Evolutionary conservation across 2,888 invertebrate species (phyloP).

Genomic region (Mamestra brassicae): DNA sequence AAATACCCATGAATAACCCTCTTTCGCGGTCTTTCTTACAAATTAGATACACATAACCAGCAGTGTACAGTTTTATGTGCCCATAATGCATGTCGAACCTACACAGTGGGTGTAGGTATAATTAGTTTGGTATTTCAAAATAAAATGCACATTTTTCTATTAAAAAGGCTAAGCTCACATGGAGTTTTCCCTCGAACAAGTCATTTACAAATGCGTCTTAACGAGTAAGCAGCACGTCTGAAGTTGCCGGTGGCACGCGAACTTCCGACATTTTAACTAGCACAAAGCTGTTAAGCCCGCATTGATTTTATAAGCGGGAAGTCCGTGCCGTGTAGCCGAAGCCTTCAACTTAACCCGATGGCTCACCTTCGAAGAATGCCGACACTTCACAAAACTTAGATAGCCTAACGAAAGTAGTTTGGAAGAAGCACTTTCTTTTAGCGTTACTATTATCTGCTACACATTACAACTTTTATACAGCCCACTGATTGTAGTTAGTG

Average conservation of each 20-base stretch:
- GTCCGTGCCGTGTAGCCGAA: conserved; percentile 66
- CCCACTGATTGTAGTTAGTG: conserved; percentile 69
- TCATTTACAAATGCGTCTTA: conserved; percentile 69
- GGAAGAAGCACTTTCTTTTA: conserved; percentile 74
- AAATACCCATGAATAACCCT: conserved; percentile 20
- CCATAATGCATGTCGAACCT: neutral
- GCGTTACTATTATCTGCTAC: conserved; percentile 67
- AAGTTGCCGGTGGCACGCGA: conserved; percentile 75
- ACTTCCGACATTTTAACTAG: conserved; percentile 81
- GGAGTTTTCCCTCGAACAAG: conserved; percentile 64
- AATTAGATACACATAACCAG: neutral
- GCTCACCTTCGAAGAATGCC: conserved; percentile 72
- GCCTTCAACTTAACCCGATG: conserved; percentile 72
- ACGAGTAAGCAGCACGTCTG: conserved; percentile 62
- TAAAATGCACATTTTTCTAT: conserved; percentile 34
- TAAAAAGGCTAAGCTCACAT: conserved; percentile 52
- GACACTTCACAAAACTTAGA: conserved; percentile 79
- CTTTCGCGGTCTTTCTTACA: conserved; percentile 7
- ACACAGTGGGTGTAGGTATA: neutral
- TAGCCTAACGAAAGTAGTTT: conserved; percentile 79
- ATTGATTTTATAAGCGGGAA: conserved; percentile 82
- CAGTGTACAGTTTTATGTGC: neutral
- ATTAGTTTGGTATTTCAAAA: conserved; percentile 15
- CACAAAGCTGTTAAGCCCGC: conserved; percentile 80
- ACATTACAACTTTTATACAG: conserved; percentile 74